Evolutionary conservation across 2,797 vertebrate genomes (phyloP), one percentile per base, ranked within the genome.

Genomic region (Brachyrhaphis roseni): DNA sequence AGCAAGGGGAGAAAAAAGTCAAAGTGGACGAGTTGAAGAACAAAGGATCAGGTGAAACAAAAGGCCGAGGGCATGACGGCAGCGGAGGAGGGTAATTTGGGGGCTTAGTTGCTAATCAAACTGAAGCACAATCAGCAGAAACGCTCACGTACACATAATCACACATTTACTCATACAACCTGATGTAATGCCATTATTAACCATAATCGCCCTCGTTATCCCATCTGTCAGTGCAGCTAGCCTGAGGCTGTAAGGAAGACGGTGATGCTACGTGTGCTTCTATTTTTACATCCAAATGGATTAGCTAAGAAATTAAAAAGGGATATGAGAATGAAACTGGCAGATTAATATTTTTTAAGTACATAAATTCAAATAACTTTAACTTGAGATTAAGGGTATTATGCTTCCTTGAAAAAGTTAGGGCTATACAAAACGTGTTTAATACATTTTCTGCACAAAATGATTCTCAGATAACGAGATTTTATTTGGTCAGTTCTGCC

Each of bases 101-200:
- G 83, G 90, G 85, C 86, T 90, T 85, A 70, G 88, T 86, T 89
- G 91, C 86, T 86, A 91, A 90, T 92, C 85, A 92, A 85, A 89
- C 72, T 82, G 70, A 89, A 85, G 80, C 79, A 76, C 78, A 84
- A 43, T 78, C 77, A 76, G n/a, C 68, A 85, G 81, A 81, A 86
- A 88, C 68, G 62, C 78, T 72, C 68, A 79, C 78, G 78, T 39
- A 76, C 82, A 86, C 75, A 84, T 81, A 87, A 47, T 77, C 55
- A 18, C 78, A 87, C 36, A 86, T 66, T 59, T 28, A 79, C 84
- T 83, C 1, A 66, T 46, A 64, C 84, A 72, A 74, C 55, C 89
- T 94, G 88, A 93, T 88, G 89, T 89, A 87, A 90, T 86, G 85
- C 89, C 88, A 89, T 91, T 90, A 92, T 92, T 91, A 92, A 86